These are phyloP conservation scores for Amaurobius ferox DNA, from an alignment of 2,888 invertebrate species.

Conservation along the genomic window DNA sequence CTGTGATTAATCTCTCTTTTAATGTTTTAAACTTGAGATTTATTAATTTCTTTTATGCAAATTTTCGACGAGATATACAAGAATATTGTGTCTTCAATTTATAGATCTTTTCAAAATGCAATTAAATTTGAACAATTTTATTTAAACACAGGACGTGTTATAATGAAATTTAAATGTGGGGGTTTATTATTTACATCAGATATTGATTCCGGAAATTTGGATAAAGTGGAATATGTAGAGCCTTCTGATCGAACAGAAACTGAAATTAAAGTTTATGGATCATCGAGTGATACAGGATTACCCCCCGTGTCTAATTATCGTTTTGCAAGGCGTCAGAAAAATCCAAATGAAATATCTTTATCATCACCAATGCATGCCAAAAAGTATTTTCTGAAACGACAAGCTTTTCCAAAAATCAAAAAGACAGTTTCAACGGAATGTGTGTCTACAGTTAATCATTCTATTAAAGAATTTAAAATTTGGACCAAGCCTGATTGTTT, in stretches of 20 bases:
- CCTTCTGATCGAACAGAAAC: constrained; percentile 55
- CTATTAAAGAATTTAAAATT: constrained; percentile 88
- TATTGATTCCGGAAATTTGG: constrained; percentile 94
- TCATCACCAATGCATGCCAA: constrained; percentile 51
- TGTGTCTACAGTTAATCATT: constrained; percentile 31
- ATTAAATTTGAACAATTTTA: background rate
- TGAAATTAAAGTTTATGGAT: constrained; percentile 31
- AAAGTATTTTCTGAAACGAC: constrained; percentile 49
- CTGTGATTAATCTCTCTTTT: background rate
- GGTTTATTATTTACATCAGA: constrained; percentile 89
- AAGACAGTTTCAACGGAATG: constrained; percentile 49
- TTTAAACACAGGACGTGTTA: background rate
- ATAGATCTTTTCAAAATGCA: background rate
- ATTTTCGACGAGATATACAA: background rate
- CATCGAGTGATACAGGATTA: constrained; percentile 20
- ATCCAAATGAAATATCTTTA: constrained; percentile 31
- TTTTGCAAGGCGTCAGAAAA: constrained; percentile 33
- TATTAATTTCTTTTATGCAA: too few species aligned
- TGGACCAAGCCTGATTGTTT: constrained; percentile 94
- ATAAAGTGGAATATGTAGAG: constrained; percentile 84
- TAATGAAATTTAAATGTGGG: constrained; percentile 79
- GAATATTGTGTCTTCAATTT: background rate
- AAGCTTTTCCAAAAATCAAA: constrained; percentile 44
- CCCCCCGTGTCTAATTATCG: constrained; percentile 50
- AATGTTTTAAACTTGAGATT: too few species aligned